Evolutionary conservation across 1,140 invertebrate genomes (phyloP), one percentile per base, ranked within the genome.

Genomic region (Aphelenchoides avenae): DNA sequence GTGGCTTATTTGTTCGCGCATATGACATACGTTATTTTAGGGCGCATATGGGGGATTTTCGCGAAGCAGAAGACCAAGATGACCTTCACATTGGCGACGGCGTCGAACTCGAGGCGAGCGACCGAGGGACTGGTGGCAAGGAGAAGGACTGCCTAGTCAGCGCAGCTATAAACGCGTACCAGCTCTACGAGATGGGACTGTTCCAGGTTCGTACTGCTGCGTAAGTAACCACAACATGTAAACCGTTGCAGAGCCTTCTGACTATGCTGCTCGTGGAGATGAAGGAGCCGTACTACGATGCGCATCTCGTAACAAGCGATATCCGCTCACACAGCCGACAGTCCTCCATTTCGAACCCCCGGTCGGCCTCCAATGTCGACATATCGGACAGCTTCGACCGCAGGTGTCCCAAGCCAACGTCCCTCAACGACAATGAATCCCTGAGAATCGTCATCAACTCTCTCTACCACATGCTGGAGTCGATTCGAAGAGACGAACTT

Each of bases 391-490:
- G 27, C 34, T 53, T 64, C 1, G 61, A 64, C 24, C 64, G 51
- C 5, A 42, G 43, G 11, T 59, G 31, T 24, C 34, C 26, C 11
- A 26, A 34, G 18, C 65, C 66, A 5, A 59, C 68, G 3, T 76
- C 74, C 1, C 33, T 75, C 48, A 65, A 64, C n/a, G 74, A 75
- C 34, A 75, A 75, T 54, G 71, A 77, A 57, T 31, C 54, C n/a
- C 39, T 75, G 18, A 47, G 72, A 5, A 60, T 75, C 22, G 42
- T 61, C 41, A 44, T 75, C 11, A 64, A 57, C 20, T 59, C 54
- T 41, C 31, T 75, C n/a, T 75, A 75, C 34, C 72, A 75, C 52
- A 71, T 75, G 61, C 46, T 75, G 18, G 72, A 77, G 40, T 26
- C 59, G 31, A 75, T 75, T n/a, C 54, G 69, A 0, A 36, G 68